These are phyloP conservation scores for Plemyria rubiginata DNA, from an alignment of 2,888 invertebrate genomes.

Conservation along the genomic window DNA sequence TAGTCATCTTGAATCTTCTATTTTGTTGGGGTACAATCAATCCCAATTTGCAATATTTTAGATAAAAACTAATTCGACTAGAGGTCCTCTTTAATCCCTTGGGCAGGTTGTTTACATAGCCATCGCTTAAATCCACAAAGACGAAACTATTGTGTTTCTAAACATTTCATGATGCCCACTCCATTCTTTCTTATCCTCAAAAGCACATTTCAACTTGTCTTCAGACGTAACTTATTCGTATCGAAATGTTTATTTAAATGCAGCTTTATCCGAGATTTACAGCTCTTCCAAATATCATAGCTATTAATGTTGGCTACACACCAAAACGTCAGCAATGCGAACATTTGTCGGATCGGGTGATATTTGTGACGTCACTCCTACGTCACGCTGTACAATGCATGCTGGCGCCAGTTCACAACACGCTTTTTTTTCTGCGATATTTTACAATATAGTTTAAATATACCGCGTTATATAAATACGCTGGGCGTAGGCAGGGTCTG, in stretches of 20 bases:
- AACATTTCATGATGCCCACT: constrained; percentile 5
- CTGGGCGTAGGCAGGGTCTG: constrained; percentile 9
- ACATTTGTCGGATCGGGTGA: constrained; percentile 46
- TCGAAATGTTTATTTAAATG: constrained; percentile 56
- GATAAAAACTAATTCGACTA: too few relatives aligned
- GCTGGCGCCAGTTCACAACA: constrained; percentile 25
- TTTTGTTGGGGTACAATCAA: too few relatives aligned
- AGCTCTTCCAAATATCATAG: constrained; percentile 57
- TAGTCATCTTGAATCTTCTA: too few relatives aligned
- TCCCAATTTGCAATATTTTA: too few relatives aligned
- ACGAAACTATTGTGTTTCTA: too few relatives aligned
- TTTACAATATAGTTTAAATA: background rate
- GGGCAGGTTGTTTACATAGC: too few relatives aligned
- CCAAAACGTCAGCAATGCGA: constrained; percentile 60
- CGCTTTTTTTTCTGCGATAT: background rate
- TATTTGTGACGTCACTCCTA: constrained; percentile 38
- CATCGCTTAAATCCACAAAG: too few relatives aligned
- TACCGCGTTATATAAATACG: constrained; percentile 6
- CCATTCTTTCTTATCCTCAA: constrained; percentile 17
- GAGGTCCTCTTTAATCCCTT: too few relatives aligned
- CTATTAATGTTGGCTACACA: constrained; percentile 66
- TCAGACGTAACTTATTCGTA: constrained; percentile 30
- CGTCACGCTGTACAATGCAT: constrained; percentile 28
- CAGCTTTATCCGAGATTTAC: constrained; percentile 61
- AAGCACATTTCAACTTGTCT: constrained; percentile 26